Conservation (phyloP, 2,888 invertebrate species). For the Sylvicola cinctus region DNA sequence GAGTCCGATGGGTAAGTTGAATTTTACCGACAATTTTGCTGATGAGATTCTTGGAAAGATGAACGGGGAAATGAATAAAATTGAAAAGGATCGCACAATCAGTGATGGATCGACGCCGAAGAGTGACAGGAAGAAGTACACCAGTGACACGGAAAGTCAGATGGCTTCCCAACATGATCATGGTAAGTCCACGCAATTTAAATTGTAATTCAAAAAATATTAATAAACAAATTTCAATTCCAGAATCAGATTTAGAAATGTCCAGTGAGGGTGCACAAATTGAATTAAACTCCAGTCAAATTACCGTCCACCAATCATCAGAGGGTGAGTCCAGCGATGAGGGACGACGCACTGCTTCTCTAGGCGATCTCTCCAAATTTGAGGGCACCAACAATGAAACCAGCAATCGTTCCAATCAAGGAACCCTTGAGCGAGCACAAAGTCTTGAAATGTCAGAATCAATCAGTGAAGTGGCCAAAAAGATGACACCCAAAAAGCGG, state of each 20-base stretch:
- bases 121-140: slow-evolving; percentile 18
- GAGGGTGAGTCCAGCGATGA: slow-evolving; percentile 33
- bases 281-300: slow-evolving; percentile 51
- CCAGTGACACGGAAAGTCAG: slow-evolving; percentile 2
- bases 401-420: slow-evolving; percentile 14
- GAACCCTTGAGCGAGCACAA: slow-evolving; percentile 55
- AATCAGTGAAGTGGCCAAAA: slow-evolving; percentile 9
- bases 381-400: slow-evolving; percentile 23
- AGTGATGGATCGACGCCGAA: slow-evolving; percentile 32
- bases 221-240: slow-evolving; percentile 8
- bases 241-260: slow-evolving; percentile 26
- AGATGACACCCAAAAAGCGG: slow-evolving; percentile 36
- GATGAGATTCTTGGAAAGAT: slow-evolving; percentile 5
- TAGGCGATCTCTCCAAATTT: slow-evolving; percentile 58
- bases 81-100: slow-evolving; percentile 21
- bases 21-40: slow-evolving; percentile 17
- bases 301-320: slow-evolving; percentile 39
- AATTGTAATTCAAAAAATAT: background rate
- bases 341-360: slow-evolving; percentile 53
- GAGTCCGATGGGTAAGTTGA: slow-evolving; percentile 6
- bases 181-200: slow-evolving; percentile 1
- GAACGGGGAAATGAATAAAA: slow-evolving; percentile 2
- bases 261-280: slow-evolving; percentile 36
- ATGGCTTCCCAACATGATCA: background rate
- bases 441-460: slow-evolving; percentile 50